These are phyloP conservation scores for Rhingia rostrata DNA, from an alignment of 2,888 invertebrate species.

Conservation along the genomic window DNA sequence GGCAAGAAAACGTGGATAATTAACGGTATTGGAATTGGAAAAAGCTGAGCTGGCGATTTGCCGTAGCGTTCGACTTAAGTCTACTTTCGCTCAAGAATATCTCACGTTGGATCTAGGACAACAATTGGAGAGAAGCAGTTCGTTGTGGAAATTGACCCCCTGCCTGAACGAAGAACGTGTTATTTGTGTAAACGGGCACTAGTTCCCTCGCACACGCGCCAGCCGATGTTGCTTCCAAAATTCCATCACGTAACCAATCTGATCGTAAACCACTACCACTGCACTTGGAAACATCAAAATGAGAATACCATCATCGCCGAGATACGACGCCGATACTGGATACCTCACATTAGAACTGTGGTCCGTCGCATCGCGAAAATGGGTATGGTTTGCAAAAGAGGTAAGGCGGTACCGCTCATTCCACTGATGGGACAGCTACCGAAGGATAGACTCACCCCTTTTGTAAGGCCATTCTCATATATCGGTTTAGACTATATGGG, in stretches of 20 bases:
- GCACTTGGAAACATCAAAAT: background rate
- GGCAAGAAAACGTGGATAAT: background rate
- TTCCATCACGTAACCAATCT: background rate
- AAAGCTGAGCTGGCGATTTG: background rate
- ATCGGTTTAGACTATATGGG: constrained; percentile 64
- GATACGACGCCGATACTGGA: no score
- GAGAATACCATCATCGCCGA: no score
- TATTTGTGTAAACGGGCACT: background rate
- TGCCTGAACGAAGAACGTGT: background rate
- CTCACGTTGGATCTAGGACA: constrained; percentile 7
- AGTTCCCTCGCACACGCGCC: background rate
- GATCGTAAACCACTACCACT: background rate
- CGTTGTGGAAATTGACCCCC: background rate
- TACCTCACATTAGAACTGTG: no score
- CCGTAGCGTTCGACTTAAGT: no score
- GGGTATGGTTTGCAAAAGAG: no score
- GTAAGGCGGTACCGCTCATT: no score
- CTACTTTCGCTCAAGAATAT: background rate
- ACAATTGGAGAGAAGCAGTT: background rate
- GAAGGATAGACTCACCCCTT: background rate
- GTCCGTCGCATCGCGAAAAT: no score
- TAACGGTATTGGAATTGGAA: background rate
- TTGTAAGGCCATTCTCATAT: constrained; percentile 2
- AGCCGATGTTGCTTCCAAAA: constrained; percentile 7
- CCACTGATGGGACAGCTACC: constrained; percentile 58